A percentile compares a stretch with the other conserved stretches of the same genome.
Conservation (phyloP, 2,113 vertebrate species). For the Theristicus caerulescens region DNA sequence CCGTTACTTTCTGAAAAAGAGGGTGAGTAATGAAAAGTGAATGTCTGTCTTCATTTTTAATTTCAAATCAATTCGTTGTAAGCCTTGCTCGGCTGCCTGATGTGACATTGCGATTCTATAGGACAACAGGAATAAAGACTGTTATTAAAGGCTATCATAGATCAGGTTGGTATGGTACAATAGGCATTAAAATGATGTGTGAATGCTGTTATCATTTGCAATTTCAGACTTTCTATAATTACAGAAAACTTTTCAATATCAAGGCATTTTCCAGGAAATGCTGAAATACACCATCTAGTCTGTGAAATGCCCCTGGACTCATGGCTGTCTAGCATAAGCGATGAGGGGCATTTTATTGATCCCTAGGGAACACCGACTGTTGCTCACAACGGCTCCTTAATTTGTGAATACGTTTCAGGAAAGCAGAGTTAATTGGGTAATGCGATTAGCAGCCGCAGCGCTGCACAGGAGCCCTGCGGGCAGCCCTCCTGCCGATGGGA, state of each 20-base stretch:
- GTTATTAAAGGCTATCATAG: not conserved
- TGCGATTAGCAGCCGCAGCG: fast-evolving
- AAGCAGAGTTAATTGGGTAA: no score
- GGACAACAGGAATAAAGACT: not conserved
- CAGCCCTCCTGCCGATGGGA: fast-evolving
- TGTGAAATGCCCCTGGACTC: no score
- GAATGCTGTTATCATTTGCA: not conserved
- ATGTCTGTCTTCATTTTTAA: not conserved
- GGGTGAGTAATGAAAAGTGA: not conserved
- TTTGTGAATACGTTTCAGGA: not conserved
- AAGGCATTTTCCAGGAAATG: not conserved
- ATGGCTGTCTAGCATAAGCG: fast-evolving
- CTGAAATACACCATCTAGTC: not conserved
- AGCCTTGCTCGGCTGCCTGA: not conserved
- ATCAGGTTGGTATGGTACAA: not conserved
- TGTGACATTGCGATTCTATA: not conserved
- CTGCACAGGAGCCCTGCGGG: fast-evolving
- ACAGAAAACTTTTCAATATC: not conserved
- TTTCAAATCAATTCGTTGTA: not conserved
- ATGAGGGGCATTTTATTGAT: not conserved
- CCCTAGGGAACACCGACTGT: not conserved
- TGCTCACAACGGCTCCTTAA: not conserved
- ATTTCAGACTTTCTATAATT: not conserved
- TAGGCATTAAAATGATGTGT: not conserved
- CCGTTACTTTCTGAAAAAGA: not conserved